Evolutionary conservation across 1,140 invertebrate species (phyloP), one percentile per base, ranked within the genome.

Genomic region (Apocrypta bakeri): DNA sequence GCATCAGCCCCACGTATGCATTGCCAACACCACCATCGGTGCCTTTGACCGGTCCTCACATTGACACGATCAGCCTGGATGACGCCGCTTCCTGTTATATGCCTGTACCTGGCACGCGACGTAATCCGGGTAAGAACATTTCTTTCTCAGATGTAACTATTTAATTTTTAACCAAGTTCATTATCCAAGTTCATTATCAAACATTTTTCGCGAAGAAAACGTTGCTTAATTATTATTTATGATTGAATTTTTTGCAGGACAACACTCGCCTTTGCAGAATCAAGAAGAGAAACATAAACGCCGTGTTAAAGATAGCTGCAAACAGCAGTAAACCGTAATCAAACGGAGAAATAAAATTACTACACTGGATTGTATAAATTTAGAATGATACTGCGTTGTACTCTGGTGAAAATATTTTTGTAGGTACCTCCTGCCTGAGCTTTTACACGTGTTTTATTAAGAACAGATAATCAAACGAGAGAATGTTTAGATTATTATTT

Each of bases 101-200:
- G 95, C 96, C 95, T 69, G 95, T 96, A 85, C 96, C 95, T 90
- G 96, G 96, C 68, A 95, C 96, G 86, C 91, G 95, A 80, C 91
- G 95, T 85, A 95, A 89, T 85, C 90, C 91, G 17, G 75, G 81
- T 83, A 78, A 31, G 61, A 33, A n/a, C 37, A 33, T 31, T 31
- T 71, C 17, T 71, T 33, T 14, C 12, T 71, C 21, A 37, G 7
- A 37, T 17, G 6, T 42, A 42, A 11, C 12, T 42, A 7, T 42
- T 42, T 1, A 7, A 42, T 12, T 42, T 11, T 11, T 1, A 42
- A 42, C n/a, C n/a, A n/a, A n/a, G n/a, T n/a, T n/a, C n/a, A n/a
- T n/a, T n/a, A n/a, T n/a, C n/a, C n/a, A n/a, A n/a, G n/a, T n/a
- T n/a, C n/a, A 42, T 42, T 37, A 37, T 2, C 33, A 37, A 37